Conservation (phyloP, 1,140 invertebrate species). For the Idris sp. region DNA sequence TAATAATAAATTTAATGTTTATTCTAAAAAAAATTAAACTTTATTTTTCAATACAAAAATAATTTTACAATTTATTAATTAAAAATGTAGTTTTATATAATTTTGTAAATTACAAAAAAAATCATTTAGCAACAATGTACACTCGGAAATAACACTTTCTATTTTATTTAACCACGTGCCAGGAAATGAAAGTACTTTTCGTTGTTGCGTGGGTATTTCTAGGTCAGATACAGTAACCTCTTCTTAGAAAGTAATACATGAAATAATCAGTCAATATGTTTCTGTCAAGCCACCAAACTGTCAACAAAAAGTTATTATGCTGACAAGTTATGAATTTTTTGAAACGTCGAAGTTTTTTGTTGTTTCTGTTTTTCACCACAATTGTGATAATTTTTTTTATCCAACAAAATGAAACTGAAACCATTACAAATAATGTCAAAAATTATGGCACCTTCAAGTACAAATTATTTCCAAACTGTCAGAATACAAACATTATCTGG, state of each 20-base stretch:
- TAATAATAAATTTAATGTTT: too few relatives aligned
- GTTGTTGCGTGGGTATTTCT: constrained; percentile 17
- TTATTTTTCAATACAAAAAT: too few relatives aligned
- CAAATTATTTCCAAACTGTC: constrained; percentile 34
- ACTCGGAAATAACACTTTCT: constrained; percentile 1
- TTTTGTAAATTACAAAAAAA: too few relatives aligned
- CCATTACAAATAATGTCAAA: constrained; percentile 9
- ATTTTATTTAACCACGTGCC: not conserved
- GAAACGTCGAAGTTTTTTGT: constrained; percentile 1
- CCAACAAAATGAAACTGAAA: not conserved
- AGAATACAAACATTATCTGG: constrained; percentile 28
- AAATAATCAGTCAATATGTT: constrained; percentile 11
- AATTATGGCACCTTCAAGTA: constrained; percentile 53
- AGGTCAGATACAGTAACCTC: constrained; percentile 43
- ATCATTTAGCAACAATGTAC: too few relatives aligned
- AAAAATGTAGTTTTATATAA: too few relatives aligned
- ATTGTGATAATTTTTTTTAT: not conserved
- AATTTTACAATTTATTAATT: too few relatives aligned
- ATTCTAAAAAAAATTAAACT: too few relatives aligned
- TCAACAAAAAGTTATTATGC: too few relatives aligned
- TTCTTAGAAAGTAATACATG: constrained; percentile 28
- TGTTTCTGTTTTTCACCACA: not conserved
- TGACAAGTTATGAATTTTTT: constrained; percentile 10
- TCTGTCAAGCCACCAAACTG: not conserved
- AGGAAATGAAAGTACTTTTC: constrained; percentile 34